These are phyloP conservation scores for Moxostoma hubbsi DNA, from an alignment of 2,797 vertebrate genomes.

Conservation along the genomic window DNA sequence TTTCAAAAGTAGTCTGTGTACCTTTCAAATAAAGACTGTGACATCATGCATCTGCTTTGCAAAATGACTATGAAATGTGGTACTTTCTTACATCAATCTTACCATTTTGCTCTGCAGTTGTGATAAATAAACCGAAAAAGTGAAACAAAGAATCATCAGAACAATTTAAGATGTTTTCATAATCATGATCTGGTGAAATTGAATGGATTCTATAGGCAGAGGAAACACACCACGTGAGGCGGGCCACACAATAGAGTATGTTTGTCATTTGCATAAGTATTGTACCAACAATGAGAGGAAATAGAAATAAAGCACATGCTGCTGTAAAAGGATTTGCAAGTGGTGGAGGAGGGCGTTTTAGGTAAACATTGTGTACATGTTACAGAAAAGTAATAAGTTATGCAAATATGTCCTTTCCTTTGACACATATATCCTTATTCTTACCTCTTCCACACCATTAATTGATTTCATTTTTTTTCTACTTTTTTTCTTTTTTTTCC, in stretches of 20 bases:
- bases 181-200: slow-evolving; percentile 41
- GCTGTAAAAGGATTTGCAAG: slow-evolving; percentile 36
- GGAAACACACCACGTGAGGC: slow-evolving; percentile 43
- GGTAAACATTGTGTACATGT: slow-evolving; percentile 51
- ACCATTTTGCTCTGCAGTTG: background rate
- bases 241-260: slow-evolving; percentile 49
- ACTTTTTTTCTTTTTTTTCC: too few relatives aligned
- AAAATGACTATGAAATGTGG: background rate
- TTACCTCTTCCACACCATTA: slow-evolving; percentile 41
- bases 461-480: slow-evolving; percentile 54
- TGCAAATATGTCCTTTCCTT: slow-evolving; percentile 55
- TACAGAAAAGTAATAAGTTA: slow-evolving; percentile 57
- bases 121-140: slow-evolving; percentile 24
- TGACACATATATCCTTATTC: slow-evolving; percentile 47
- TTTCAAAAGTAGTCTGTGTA: background rate
- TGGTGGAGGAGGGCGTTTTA: slow-evolving; percentile 31
- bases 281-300: slow-evolving; percentile 54
- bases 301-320: slow-evolving; percentile 58
- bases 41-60: background rate
- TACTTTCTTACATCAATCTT: slow-evolving; percentile 9
- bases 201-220: slow-evolving; percentile 40
- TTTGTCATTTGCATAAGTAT: slow-evolving; percentile 65
- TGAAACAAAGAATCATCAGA: slow-evolving; percentile 1
- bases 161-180: slow-evolving; percentile 18
- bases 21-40: background rate